These are phyloP conservation scores for Itoplectis maculator DNA, from an alignment of 2,888 invertebrate species.

Conservation along the genomic window DNA sequence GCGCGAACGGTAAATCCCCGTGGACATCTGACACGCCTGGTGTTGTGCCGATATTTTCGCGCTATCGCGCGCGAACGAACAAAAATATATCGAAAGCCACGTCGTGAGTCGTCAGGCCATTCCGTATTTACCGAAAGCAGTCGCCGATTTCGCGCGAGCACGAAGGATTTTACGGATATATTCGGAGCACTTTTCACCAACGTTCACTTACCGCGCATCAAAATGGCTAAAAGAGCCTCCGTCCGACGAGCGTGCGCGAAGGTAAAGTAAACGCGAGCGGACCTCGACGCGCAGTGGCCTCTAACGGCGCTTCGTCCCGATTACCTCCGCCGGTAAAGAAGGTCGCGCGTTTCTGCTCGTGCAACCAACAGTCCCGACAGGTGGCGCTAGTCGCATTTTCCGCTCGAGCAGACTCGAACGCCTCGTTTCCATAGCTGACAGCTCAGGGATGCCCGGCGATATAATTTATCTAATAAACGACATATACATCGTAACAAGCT, in stretches of 20 bases:
- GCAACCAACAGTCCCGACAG: background rate
- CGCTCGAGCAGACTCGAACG: background rate
- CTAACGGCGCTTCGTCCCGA: slow-evolving; percentile 2
- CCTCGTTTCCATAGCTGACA: slow-evolving; percentile 6
- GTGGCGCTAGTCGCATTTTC: background rate
- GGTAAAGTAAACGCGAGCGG: slow-evolving; percentile 5
- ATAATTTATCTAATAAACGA: slow-evolving; percentile 29
- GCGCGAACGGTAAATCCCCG: slow-evolving; percentile 38
- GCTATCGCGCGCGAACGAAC: background rate
- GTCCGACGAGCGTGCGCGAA: slow-evolving; percentile 30
- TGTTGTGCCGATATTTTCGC: slow-evolving; percentile 5
- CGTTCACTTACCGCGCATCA: slow-evolving; percentile 77
- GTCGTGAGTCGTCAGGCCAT: slow-evolving; percentile 47
- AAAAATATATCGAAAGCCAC: slow-evolving; percentile 73
- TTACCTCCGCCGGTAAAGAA: slow-evolving; percentile 16
- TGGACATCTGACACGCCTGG: slow-evolving; percentile 40
- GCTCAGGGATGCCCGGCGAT: slow-evolving; percentile 31
- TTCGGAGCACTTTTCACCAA: slow-evolving; percentile 65
- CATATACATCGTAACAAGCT: slow-evolving; percentile 9
- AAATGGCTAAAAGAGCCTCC: slow-evolving; percentile 73
- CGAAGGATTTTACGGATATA: slow-evolving; percentile 77
- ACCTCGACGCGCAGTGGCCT: slow-evolving; percentile 20
- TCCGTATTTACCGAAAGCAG: slow-evolving; percentile 68
- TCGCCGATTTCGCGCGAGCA: slow-evolving; percentile 57
- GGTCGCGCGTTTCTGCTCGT: background rate